These are phyloP conservation scores for Orius laevigatus DNA, from an alignment of 1,140 invertebrate genomes.

Conservation along the genomic window DNA sequence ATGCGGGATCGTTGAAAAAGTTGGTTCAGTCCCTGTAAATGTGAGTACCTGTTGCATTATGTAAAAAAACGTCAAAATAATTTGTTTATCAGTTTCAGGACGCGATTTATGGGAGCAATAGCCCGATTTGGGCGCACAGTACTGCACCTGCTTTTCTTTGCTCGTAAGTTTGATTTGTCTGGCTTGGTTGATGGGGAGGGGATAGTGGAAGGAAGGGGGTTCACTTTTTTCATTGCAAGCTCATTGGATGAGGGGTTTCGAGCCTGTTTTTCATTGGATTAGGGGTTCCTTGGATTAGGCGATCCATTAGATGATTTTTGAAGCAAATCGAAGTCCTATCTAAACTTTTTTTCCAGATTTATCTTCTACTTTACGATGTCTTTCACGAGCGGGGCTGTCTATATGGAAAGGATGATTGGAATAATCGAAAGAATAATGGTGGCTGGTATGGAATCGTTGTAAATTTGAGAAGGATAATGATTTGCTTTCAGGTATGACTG, in stretches of 20 bases:
- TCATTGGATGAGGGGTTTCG: background rate
- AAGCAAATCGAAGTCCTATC: no score
- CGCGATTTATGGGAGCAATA: conserved; percentile 13
- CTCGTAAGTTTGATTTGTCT: conserved; percentile 11
- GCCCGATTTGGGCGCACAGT: conserved; percentile 7
- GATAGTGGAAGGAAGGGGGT: background rate
- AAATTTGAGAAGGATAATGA: background rate
- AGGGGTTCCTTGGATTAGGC: no score
- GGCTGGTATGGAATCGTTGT: conserved; percentile 24
- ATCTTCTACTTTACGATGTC: conserved; percentile 21
- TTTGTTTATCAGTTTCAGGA: conserved; percentile 14
- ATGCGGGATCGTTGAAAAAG: no score
- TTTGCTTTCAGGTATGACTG: conserved; percentile 19
- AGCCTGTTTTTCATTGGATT: no score
- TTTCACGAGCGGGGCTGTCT: conserved; percentile 20
- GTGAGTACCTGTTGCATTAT: no score
- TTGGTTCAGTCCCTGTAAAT: no score
- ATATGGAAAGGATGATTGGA: conserved; percentile 20
- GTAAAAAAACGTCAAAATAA: background rate
- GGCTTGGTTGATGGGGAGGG: background rate
- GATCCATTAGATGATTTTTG: no score
- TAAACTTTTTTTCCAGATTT: conserved; percentile 17
- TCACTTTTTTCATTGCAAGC: background rate
- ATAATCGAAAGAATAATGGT: conserved; percentile 20
- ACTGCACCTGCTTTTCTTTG: conserved; percentile 15